A percentile compares a stretch with the other conserved stretches of the same genome.
These are phyloP conservation scores for Troilus luridus DNA, from an alignment of 2,888 invertebrate species.

Conservation along the genomic window DNA sequence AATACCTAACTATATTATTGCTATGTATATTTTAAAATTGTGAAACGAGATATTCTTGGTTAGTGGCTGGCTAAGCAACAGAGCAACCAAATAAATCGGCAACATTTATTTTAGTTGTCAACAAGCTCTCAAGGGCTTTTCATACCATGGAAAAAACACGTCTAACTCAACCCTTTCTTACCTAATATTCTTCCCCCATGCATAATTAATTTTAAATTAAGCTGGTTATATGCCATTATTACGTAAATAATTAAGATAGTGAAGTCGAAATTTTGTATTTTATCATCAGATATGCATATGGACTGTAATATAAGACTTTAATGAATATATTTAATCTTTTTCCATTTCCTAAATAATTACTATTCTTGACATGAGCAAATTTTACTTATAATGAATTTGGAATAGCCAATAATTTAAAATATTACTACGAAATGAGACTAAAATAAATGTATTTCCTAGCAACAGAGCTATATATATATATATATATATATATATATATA, in stretches of 20 bases:
- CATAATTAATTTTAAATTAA: background rate
- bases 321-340: no score
- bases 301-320: no score
- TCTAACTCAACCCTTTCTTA: background rate
- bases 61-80: background rate
- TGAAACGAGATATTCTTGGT: background rate
- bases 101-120: background rate
- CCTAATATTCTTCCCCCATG: background rate
- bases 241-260: background rate
- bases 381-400: no score
- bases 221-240: background rate
- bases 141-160: background rate
- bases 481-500: no score
- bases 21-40: background rate
- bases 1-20: background rate
- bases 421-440: no score
- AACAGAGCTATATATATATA: no score
- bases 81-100: conserved; percentile 1
- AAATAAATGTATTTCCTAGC: no score
- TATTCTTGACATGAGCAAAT: no score
- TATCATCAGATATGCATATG: no score
- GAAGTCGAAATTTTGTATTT: background rate
- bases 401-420: no score
- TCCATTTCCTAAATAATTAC: no score
- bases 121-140: background rate